Percentiles rank a stretch among this genome's conserved stretches.
Conservation (phyloP, 1,140 invertebrate species). For the Drosophila tani region DNA sequence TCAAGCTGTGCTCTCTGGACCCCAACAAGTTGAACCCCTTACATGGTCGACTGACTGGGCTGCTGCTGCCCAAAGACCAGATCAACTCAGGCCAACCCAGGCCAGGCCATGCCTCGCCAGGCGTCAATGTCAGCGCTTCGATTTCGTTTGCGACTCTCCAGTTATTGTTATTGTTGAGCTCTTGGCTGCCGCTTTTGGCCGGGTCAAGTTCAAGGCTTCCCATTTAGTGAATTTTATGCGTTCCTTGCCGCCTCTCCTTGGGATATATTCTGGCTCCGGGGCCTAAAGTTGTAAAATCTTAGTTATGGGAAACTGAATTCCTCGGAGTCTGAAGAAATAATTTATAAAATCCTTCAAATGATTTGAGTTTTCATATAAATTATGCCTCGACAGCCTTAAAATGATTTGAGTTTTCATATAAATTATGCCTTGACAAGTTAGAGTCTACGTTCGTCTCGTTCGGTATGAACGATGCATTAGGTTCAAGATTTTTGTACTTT, state of each 20-base stretch:
- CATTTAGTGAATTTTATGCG: conserved; percentile 74
- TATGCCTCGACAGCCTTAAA: background rate
- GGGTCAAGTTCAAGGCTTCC: conserved; percentile 82
- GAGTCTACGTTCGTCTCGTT: too few relatives aligned
- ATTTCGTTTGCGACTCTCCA: conserved; percentile 54
- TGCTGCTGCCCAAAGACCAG: conserved; percentile 44
- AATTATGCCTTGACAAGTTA: background rate
- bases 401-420: background rate
- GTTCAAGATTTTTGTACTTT: too few relatives aligned
- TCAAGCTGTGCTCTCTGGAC: conserved; percentile 73
- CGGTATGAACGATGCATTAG: too few relatives aligned
- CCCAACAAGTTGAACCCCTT: conserved; percentile 71
- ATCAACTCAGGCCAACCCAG: conserved; percentile 11
- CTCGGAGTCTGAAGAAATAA: too few relatives aligned
- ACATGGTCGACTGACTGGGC: conserved; percentile 61
- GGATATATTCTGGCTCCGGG: background rate
- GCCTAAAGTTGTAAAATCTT: conserved; percentile 1
- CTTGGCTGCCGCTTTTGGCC: conserved; percentile 32
- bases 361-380: background rate
- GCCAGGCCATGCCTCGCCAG: conserved; percentile 48
- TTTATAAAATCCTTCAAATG: background rate
- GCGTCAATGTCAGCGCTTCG: conserved; percentile 79
- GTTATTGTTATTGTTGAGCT: conserved; percentile 66
- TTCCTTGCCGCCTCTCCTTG: conserved; percentile 51
- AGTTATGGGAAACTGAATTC: background rate